Evolutionary conservation across 2,113 vertebrate genomes (phyloP), one percentile per base, ranked within the genome.

Genomic region (Gymnarchus niloticus): DNA sequence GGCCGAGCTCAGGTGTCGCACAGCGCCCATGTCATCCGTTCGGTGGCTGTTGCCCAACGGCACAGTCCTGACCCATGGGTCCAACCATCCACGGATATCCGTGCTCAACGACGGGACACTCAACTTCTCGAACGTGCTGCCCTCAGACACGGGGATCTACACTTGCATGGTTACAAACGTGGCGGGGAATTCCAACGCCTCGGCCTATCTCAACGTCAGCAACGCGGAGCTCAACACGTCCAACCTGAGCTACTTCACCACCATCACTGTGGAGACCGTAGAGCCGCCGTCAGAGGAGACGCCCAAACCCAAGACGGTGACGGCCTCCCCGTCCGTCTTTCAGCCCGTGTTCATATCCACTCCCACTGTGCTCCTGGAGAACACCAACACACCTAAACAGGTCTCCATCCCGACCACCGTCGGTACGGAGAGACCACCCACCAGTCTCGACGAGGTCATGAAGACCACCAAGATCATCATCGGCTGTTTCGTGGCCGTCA

Each of bases 391-490:
- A 86, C 95, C 93, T 91, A 95, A 93, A 91, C 95, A 89, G 92
- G 96, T 89, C 91, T 93, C 92, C 10, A 92, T 91, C 1, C 95
- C 97, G 83, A 95, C 95, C 5, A 90, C 94, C 21, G 94, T 95
- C 86, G 86, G 92, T 77, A 96, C 93, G 46, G 94, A 95, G 88
- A 95, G 95, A 88, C 93, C 92, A 84, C 95, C 96, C 84, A 96
- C 98, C 87, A 99, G 98, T 91, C 88, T 99, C 89, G 98, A 99
- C 84, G 98, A 99, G 92, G 97, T 99, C 88, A 99, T 99, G 98
- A 97, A 96, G 94, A 99, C 98, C 91, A 99, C 98, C 84, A 99
- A 99, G 91, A 99, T 99, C 91, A 99, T 99, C 94, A 99, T 99
- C 80, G 98, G 97, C 51, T 99, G 98, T 92, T 99, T 99, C 85